These are phyloP conservation scores for Plebejus argus DNA, from an alignment of 2,888 invertebrate species.

Conservation along the genomic window DNA sequence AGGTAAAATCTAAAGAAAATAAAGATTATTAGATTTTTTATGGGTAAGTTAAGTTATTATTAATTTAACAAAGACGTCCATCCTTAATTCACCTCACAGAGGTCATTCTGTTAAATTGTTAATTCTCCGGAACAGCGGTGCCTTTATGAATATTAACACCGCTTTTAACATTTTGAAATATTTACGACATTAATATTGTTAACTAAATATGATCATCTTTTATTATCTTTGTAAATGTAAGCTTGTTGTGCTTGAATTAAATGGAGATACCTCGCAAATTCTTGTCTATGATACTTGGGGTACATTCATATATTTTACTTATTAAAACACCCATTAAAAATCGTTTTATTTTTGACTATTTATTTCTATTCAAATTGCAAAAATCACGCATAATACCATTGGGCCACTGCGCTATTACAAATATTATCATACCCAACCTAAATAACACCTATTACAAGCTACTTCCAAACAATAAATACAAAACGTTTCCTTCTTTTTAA, in stretches of 20 bases:
- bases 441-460: not conserved
- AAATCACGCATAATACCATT: too few species aligned
- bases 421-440: not conserved
- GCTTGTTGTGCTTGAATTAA: too few species aligned
- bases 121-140: not conserved
- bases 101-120: not conserved
- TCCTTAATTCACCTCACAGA: not conserved
- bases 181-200: conserved; percentile 1
- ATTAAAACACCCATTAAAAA: too few species aligned
- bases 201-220: not conserved
- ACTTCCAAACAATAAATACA: not conserved
- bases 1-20: too few species aligned
- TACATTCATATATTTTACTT: too few species aligned
- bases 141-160: conserved; percentile 5
- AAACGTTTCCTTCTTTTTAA: not conserved
- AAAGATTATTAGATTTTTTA: too few species aligned
- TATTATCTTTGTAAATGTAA: not conserved
- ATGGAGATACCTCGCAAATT: too few species aligned
- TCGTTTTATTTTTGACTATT: too few species aligned
- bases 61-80: not conserved
- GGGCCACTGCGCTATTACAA: not conserved
- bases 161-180: conserved; percentile 6
- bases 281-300: too few species aligned
- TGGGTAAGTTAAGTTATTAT: not conserved
- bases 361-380: too few species aligned